A percentile compares a stretch with the other conserved stretches of the same genome.
phyloP scores from a whole-genome alignment of 2,113 vertebrate genomes.

The Lepisosteus oculatus region DNA sequence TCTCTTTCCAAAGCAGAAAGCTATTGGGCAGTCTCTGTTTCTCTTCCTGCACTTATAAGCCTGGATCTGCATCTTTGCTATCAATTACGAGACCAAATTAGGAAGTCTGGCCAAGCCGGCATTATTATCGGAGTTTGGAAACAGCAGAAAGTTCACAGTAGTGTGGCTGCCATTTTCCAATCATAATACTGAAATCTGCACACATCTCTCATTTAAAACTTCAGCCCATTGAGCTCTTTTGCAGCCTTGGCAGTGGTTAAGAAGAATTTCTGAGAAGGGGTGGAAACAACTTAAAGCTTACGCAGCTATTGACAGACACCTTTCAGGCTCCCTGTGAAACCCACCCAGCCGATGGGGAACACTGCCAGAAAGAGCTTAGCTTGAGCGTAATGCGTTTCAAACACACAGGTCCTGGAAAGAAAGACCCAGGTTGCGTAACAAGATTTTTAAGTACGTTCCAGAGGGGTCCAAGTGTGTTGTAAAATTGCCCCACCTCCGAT shows the following conservation, averaged over 20 bases:
- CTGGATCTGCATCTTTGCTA: background rate
- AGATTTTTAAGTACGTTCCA: background rate
- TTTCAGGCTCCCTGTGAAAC: background rate
- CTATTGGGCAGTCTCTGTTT: too few relatives aligned
- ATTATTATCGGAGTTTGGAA: conserved; percentile 54
- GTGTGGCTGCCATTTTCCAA: conserved; percentile 33
- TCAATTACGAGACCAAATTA: conserved; percentile 50
- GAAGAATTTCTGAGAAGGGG: background rate
- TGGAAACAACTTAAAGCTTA: background rate
- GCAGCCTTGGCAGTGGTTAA: conserved; percentile 5
- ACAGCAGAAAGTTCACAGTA: conserved; percentile 10
- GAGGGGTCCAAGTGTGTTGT: background rate
- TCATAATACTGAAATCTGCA: conserved; percentile 16
- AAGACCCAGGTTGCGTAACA: background rate
- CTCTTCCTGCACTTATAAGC: background rate
- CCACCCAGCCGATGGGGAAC: background rate
- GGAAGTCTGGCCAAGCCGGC: conserved; percentile 46
- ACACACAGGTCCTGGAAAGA: background rate
- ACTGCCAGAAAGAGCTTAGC: background rate
- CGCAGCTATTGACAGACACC: background rate
- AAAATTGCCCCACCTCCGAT: background rate
- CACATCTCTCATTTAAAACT: background rate
- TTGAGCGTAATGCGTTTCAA: background rate
- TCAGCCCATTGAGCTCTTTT: background rate
- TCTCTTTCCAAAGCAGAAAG: too few relatives aligned